Evolutionary conservation across 2,888 invertebrate genomes (phyloP).

Genomic region (Platycnemis pennipes): DNA sequence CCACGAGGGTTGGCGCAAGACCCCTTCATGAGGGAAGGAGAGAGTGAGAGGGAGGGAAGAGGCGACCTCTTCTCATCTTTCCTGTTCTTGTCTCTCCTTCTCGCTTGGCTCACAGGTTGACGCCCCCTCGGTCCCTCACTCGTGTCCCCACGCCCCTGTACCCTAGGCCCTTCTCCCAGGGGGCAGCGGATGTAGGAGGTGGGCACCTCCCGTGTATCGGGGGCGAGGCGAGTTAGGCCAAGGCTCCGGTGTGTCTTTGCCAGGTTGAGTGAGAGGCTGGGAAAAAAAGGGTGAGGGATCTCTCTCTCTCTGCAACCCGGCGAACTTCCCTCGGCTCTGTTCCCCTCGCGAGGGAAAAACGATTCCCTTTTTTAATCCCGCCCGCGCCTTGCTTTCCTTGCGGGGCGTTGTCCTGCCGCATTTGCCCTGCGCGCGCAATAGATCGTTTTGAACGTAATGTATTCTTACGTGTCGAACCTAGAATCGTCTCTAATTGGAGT

Average conservation of each 20-base stretch:
- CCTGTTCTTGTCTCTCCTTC: neutral
- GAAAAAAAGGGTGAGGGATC: neutral
- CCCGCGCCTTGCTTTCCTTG: neutral
- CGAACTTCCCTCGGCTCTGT: neutral
- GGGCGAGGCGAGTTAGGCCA: neutral
- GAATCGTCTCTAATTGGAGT: too few relatives aligned
- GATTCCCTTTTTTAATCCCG: neutral
- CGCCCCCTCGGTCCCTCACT: slow-evolving; percentile 6
- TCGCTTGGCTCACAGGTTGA: neutral
- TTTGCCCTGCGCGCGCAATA: too few relatives aligned
- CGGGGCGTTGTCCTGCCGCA: neutral
- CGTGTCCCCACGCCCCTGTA: neutral
- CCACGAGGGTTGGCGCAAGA: neutral
- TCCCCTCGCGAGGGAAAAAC: neutral
- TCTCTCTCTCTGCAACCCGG: neutral
- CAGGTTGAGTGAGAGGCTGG: neutral
- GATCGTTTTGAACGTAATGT: too few relatives aligned
- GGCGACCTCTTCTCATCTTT: neutral
- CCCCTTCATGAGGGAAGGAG: neutral
- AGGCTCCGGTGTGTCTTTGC: neutral
- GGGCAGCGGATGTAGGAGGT: neutral
- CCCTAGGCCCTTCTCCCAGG: neutral
- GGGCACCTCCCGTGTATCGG: too few relatives aligned
- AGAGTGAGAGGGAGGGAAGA: neutral
- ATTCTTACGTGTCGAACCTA: too few relatives aligned